Percentiles rank a stretch among this genome's conserved stretches.
Evolutionary conservation across 2,113 vertebrate genomes (phyloP).

Genomic region (Heterotilapia buettikoferi): DNA sequence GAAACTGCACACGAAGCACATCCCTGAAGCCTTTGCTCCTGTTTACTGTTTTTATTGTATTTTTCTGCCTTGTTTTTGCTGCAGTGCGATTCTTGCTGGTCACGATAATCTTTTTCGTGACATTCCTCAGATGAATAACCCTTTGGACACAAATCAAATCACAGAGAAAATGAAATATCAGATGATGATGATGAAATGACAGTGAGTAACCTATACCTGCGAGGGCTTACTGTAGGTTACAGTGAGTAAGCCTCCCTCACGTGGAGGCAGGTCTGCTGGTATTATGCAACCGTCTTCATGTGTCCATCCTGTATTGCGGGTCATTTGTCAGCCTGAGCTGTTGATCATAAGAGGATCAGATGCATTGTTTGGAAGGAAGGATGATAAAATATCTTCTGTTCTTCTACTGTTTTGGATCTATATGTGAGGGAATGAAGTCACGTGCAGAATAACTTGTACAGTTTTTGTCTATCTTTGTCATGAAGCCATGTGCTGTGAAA

Average conservation of each 20-base stretch:
- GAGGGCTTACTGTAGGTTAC: background rate
- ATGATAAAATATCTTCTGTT: background rate
- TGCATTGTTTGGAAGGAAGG: background rate
- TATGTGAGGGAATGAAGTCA: accelerated
- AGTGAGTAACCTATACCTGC: background rate
- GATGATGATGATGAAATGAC: background rate
- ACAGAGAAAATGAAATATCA: background rate
- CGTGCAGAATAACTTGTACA: background rate
- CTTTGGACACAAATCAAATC: background rate
- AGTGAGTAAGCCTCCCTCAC: background rate
- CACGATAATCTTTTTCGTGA: background rate
- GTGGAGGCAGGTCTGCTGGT: background rate
- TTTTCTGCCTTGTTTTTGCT: background rate
- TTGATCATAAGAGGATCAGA: constrained; percentile 11
- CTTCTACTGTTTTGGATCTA: background rate
- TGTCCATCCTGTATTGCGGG: background rate
- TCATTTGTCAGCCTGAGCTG: background rate
- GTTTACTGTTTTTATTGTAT: background rate
- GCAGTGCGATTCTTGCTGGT: background rate
- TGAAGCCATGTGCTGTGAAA: background rate
- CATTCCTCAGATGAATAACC: background rate
- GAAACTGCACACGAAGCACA: background rate
- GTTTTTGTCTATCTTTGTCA: background rate
- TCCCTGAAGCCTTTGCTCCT: background rate
- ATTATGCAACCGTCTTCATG: constrained; percentile 26